Percentiles rank a stretch among this genome's conserved stretches.
These are phyloP conservation scores for Lasioglossum pauxillum DNA, from an alignment of 2,888 invertebrate species.

Conservation along the genomic window DNA sequence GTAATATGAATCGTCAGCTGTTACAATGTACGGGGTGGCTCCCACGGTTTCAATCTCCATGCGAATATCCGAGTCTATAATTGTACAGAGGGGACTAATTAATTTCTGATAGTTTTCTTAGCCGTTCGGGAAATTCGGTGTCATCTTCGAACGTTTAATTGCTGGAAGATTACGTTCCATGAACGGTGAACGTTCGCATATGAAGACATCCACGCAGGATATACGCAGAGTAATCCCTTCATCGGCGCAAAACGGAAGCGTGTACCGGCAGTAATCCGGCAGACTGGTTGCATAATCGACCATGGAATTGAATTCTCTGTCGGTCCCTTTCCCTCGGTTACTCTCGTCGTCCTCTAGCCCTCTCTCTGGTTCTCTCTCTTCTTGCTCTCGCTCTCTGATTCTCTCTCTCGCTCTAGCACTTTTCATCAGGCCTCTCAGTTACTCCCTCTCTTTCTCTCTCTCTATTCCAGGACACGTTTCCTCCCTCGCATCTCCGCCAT, in stretches of 20 bases:
- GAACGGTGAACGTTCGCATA: conserved; percentile 32
- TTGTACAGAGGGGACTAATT: background rate
- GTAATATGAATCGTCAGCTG: background rate
- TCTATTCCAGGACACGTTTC: conserved; percentile 9
- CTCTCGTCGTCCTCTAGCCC: conserved; percentile 32
- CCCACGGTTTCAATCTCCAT: background rate
- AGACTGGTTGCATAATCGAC: conserved; percentile 82
- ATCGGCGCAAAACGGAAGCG: conserved; percentile 77
- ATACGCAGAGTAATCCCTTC: conserved; percentile 76
- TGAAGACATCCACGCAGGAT: conserved; percentile 60
- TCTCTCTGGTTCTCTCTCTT: conserved; percentile 28
- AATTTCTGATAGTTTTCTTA: background rate
- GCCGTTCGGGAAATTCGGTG: conserved; percentile 12
- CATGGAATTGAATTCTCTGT: conserved; percentile 81
- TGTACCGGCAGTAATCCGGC: conserved; percentile 74
- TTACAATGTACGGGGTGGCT: background rate
- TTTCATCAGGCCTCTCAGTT: conserved; percentile 11
- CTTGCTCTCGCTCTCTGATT: background rate
- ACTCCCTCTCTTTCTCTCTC: background rate
- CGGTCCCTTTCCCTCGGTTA: conserved; percentile 62
- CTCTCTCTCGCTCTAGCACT: conserved; percentile 25
- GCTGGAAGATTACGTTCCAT: conserved; percentile 33
- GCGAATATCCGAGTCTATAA: background rate
- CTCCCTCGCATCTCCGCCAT: conserved; percentile 37
- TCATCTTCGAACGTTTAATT: conserved; percentile 46